phyloP scores from a whole-genome alignment of 2,888 invertebrate species.

The Euzophera pinguis region DNA sequence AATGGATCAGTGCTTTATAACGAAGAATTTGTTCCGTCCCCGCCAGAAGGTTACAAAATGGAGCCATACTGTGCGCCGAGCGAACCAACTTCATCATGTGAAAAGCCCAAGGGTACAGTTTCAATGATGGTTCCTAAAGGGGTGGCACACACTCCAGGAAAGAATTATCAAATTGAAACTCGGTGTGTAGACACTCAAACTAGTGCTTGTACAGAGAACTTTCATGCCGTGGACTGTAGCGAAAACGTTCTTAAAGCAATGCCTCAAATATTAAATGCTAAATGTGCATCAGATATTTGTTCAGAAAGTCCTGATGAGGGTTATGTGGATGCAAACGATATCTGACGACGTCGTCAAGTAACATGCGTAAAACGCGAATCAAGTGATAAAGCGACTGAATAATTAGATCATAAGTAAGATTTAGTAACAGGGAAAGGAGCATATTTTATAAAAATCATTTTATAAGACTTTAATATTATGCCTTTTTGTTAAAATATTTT shows the following conservation, averaged over 20 bases:
- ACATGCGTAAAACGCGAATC: constrained; percentile 43
- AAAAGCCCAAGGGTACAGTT: constrained; percentile 74
- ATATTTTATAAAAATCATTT: constrained; percentile 1
- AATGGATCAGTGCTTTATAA: constrained; percentile 72
- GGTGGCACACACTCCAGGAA: constrained; percentile 63
- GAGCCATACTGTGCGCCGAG: constrained; percentile 56
- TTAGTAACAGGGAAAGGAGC: constrained; percentile 28
- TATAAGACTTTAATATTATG: not conserved
- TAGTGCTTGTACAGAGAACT: constrained; percentile 57
- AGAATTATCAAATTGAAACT: constrained; percentile 77
- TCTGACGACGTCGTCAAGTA: constrained; percentile 80
- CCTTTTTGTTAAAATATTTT: not conserved
- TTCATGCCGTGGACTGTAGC: constrained; percentile 46
- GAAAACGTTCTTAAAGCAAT: constrained; percentile 63
- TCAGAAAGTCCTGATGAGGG: constrained; percentile 94
- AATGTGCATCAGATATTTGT: constrained; percentile 74
- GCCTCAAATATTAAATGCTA: constrained; percentile 69
- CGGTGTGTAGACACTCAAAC: constrained; percentile 83
- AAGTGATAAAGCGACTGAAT: constrained; percentile 79
- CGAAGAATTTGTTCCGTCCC: constrained; percentile 83
- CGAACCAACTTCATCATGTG: constrained; percentile 68
- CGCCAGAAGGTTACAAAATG: constrained; percentile 85
- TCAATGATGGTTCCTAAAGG: constrained; percentile 74
- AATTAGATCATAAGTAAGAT: constrained; percentile 56
- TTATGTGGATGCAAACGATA: constrained; percentile 88